Evolutionary conservation across 2,113 vertebrate species (phyloP), one percentile per base, ranked within the genome.

Genomic region (Nothocercus nigrocapillus): DNA sequence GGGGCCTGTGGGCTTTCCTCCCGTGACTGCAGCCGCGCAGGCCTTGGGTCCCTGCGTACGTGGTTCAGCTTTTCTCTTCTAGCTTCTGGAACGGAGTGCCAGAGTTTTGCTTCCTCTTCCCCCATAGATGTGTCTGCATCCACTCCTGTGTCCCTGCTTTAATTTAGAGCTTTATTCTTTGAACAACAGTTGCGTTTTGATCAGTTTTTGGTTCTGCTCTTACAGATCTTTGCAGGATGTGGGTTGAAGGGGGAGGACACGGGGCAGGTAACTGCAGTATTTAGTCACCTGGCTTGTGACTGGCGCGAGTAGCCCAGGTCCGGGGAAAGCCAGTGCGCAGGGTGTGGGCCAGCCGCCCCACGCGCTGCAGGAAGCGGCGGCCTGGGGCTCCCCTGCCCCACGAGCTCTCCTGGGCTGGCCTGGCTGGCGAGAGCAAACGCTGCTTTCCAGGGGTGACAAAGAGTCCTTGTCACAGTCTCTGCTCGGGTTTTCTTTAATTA

Each of bases 71-170:
- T 51, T 66, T 36, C 36, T 47, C 51, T 53, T 79, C 53, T 42
- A 73, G 58, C 82, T 75, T 53, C 36, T 36, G 36, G 36, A 36
- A 36, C 36, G 68, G 53, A 36, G 72, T 93, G 93, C 63, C 72
- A 36, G 17, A 44, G 0, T 40, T 83, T 61, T 45, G 76, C 59
- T 81, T 74, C 72, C 63, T 36, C 64, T 79, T 93, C 11, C 64
- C 54, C 85, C n/a, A 0, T 61, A 88, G 73, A 76, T 95, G 68
- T 66, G 76, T 85, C 90, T 93, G 85, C 76, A 81, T 49, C 76
- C 64, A 28, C 56, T 78, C 75, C 88, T 83, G 30, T 74, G 68
- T 47, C 88, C 72, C 82, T 70, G 36, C 94, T 88, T 78, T 58
- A 49, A 76, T 80, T 82, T 51, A 34, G 74, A 85, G 74, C 56